Base-by-base conservation (phyloP, 2,113 vertebrate genomes). In the Alosa alosa region DNA sequence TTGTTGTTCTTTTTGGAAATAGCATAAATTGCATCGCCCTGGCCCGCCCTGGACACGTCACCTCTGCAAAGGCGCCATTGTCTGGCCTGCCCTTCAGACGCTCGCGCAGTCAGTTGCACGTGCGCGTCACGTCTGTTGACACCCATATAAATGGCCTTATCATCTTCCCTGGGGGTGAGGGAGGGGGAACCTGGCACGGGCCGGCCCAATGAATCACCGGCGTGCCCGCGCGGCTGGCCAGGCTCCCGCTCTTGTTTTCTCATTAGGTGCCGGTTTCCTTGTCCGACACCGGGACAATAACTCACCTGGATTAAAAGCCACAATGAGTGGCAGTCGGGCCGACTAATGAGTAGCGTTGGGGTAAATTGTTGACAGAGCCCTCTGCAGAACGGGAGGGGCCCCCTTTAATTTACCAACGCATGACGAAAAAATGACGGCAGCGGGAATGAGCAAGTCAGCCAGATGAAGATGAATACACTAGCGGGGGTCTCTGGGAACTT, bases 301-400 rank as follows among this genome's bases (percentile, higher is more conserved):
- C 95, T 96, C 94, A 95, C 91, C 92, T 92, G 94, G 92, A 94
- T 96, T 96, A 95, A 96, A 89, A 95, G 96, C 94, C 93, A 91
- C 88, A 84, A 31, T 92, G 90, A 89, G 91, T 94, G 95, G 94
- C 95, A 96, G 92, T 91, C 94, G 89, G 86, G 92, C 90, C 92
- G 92, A 91, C 94, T 96, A 96, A 97, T 94, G 95, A 96, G 95
- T 91, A 92, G 91, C 93, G 88, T 95, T 96, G 95, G 93, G 92
- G 94, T 94, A 96, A 95, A 96, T 93, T 95, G 95, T 96, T 96
- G 96, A 96, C 96, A 96, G 95, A 95, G 92, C 91, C 96, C 94
- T 95, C 88, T 46, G 60, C 20, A n/a, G 82, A 75, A 46, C 82
- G 82, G 85, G 92, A 92, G 94, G 93, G 93, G 89, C 90, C 95